phyloP scores from a whole-genome alignment of 2,113 vertebrate species.

The Cyanistes caeruleus region DNA sequence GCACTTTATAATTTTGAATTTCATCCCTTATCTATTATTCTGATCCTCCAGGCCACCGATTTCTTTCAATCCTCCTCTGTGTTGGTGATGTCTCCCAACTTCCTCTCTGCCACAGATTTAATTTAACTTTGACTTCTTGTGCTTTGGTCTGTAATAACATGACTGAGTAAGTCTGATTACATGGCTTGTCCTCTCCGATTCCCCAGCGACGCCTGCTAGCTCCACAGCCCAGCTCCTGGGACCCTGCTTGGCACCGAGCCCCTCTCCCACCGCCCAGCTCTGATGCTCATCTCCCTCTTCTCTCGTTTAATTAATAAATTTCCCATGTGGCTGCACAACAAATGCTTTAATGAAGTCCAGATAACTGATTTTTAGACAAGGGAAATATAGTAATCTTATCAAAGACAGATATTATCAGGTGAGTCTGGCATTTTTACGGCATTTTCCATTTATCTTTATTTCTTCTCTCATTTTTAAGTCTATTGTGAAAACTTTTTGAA shows the following conservation, averaged over 20 bases:
- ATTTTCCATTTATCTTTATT: slow-evolving; percentile 4
- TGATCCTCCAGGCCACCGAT: slow-evolving; percentile 30
- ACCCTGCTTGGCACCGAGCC: background rate
- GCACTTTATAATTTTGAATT: background rate
- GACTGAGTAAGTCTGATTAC: slow-evolving; percentile 54
- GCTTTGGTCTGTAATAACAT: slow-evolving; percentile 49
- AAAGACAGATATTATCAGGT: slow-evolving; percentile 40
- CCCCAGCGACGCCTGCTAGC: background rate
- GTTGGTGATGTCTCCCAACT: background rate
- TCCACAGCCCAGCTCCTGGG: background rate
- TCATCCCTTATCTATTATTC: slow-evolving; percentile 37
- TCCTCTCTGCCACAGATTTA: slow-evolving; percentile 7
- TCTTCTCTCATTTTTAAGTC: slow-evolving; percentile 16
- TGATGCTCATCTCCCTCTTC: slow-evolving; percentile 39
- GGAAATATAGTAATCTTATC: slow-evolving; percentile 55
- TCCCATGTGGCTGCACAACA: slow-evolving; percentile 55
- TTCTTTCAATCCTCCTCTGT: slow-evolving; percentile 36
- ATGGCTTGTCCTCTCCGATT: background rate
- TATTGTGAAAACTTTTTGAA: background rate
- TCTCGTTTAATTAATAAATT: slow-evolving; percentile 64
- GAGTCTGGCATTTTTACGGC: background rate
- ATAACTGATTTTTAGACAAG: slow-evolving; percentile 59
- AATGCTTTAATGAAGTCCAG: slow-evolving; percentile 65
- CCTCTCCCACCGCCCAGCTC: background rate
- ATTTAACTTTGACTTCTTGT: slow-evolving; percentile 68